Percentiles rank a stretch among this genome's conserved stretches.
phyloP scores from a whole-genome alignment of 1,140 invertebrate species.

The Camponotus vicinus region DNA sequence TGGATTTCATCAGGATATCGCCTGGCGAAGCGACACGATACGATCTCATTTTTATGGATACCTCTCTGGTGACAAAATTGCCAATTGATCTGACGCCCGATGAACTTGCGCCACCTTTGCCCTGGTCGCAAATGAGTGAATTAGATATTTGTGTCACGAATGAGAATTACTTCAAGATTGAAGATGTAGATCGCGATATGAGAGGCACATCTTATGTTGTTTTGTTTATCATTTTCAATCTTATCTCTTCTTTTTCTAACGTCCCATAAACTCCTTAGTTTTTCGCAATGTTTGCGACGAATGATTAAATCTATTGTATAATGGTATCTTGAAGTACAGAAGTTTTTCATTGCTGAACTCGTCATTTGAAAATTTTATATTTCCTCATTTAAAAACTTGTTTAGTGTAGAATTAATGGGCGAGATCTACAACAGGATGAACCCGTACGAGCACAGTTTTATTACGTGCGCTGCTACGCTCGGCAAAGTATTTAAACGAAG shows the following conservation, averaged over 20 bases:
- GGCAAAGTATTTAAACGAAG: conserved; percentile 86
- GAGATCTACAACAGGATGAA: conserved; percentile 74
- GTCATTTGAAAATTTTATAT: neutral
- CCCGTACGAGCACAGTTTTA: conserved; percentile 87
- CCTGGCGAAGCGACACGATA: neutral
- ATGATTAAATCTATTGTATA: neutral
- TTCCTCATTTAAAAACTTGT: neutral
- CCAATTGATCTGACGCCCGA: conserved; percentile 63
- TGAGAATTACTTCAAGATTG: neutral
- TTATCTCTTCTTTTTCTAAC: no score
- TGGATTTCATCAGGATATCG: conserved; percentile 43
- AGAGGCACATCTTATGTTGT: conserved; percentile 40
- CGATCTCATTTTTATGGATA: conserved; percentile 59
- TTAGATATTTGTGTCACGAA: conserved; percentile 58
- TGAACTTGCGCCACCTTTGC: conserved; percentile 50
- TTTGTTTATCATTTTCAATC: neutral
- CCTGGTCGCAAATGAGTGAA: conserved; percentile 57
- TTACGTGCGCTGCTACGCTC: conserved; percentile 87
- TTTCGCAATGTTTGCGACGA: neutral
- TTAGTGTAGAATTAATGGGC: conserved; percentile 50
- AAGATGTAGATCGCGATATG: neutral
- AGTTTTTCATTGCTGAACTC: neutral
- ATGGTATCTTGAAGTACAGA: neutral
- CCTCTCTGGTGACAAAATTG: conserved; percentile 42
- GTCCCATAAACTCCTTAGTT: no score